A percentile compares a stretch with the other conserved stretches of the same genome.
Evolutionary conservation across 2,888 invertebrate species (phyloP).

Genomic region (Bedellia somnulentella): DNA sequence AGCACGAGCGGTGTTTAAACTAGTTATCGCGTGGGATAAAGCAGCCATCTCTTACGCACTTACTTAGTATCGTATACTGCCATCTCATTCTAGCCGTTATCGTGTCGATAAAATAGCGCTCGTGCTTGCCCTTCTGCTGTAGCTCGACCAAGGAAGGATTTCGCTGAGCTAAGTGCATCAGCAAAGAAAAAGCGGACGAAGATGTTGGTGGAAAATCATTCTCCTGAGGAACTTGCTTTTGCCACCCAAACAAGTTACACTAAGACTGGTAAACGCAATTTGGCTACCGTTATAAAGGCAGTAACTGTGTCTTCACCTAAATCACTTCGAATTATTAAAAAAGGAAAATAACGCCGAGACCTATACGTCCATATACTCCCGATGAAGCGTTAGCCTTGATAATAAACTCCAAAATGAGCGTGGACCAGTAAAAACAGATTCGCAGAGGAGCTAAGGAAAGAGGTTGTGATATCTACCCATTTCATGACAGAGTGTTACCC

Average conservation of each 20-base stretch:
- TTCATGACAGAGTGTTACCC: not conserved
- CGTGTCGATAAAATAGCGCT: too few relatives aligned
- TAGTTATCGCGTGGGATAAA: too few relatives aligned
- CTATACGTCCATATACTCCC: not conserved
- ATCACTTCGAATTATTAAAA: not conserved
- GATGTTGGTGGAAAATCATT: not conserved
- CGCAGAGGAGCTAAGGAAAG: not conserved
- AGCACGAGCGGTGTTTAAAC: too few relatives aligned
- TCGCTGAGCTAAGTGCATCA: not conserved
- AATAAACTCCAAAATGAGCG: not conserved
- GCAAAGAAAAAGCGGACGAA: not conserved
- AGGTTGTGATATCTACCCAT: not conserved
- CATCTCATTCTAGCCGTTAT: too few relatives aligned
- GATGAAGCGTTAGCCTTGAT: not conserved
- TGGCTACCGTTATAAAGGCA: not conserved
- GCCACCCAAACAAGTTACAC: not conserved
- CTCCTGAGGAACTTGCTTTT: constrained; percentile 1
- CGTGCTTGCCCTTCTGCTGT: too few relatives aligned
- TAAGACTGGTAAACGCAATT: not conserved
- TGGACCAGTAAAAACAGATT: not conserved
- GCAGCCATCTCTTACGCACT: too few relatives aligned
- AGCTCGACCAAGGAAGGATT: not conserved
- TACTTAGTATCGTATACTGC: too few relatives aligned
- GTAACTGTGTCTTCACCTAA: not conserved
- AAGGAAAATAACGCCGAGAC: not conserved